phyloP scores from a whole-genome alignment of 2,888 invertebrate species.

The Hofmannophila pseudospretella region DNA sequence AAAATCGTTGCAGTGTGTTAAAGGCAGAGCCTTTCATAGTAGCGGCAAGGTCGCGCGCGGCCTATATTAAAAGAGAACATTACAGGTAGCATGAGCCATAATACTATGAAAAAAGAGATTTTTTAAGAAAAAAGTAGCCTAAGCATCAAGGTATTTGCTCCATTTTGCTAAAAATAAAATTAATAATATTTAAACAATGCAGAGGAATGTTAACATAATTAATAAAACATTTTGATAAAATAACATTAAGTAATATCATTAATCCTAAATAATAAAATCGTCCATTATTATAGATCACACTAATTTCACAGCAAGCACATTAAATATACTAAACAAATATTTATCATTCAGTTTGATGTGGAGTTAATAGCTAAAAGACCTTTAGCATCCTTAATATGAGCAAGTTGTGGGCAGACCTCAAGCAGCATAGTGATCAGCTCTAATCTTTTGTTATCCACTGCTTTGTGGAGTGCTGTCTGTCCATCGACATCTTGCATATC shows the following conservation, averaged over 20 bases:
- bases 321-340: background rate
- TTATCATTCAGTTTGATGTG: constrained; percentile 1
- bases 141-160: too few species aligned
- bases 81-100: too few species aligned
- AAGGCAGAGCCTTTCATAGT: too few species aligned
- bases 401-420: constrained; percentile 48
- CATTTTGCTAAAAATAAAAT: too few species aligned
- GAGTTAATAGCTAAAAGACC: constrained; percentile 49
- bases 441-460: constrained; percentile 74
- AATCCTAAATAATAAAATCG: background rate
- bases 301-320: constrained; percentile 24
- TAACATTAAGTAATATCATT: background rate
- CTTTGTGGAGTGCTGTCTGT: constrained; percentile 88
- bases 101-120: too few species aligned
- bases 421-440: constrained; percentile 61
- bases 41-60: too few species aligned
- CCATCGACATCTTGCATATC: constrained; percentile 86
- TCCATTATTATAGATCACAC: background rate
- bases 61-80: too few species aligned
- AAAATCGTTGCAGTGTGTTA: too few species aligned
- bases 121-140: too few species aligned
- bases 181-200: background rate
- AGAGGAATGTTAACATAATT: constrained; percentile 1
- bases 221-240: constrained; percentile 1
- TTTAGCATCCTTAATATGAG: constrained; percentile 51